Conservation (phyloP, 2,113 vertebrate species). For the Pseudopipra pipra region DNA sequence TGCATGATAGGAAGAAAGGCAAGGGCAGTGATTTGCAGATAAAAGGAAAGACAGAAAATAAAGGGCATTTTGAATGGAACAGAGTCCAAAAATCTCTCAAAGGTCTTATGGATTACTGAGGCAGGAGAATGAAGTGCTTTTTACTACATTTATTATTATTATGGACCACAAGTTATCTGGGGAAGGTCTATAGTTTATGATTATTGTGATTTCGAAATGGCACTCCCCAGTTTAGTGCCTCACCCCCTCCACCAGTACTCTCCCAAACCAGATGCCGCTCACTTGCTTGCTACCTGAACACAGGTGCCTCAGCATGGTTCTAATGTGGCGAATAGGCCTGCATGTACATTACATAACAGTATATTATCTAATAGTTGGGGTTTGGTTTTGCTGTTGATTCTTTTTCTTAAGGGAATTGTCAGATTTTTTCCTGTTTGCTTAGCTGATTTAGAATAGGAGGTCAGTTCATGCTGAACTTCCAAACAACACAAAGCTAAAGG, state of each 20-base stretch:
- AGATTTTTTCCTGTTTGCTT: not conserved
- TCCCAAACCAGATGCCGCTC: not conserved
- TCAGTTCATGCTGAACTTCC: not conserved
- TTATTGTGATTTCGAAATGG: not conserved
- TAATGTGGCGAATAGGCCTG: not conserved
- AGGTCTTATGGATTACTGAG: not conserved
- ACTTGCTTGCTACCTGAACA: not conserved
- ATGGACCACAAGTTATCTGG: not conserved
- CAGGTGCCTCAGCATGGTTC: not conserved
- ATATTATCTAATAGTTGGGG: not conserved
- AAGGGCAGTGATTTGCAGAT: not conserved
- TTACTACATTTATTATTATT: not conserved
- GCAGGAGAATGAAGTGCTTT: fast-evolving
- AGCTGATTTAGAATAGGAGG: constrained; percentile 14
- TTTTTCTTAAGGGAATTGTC: not conserved
- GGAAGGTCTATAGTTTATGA: not conserved
- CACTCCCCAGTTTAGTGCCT: not conserved
- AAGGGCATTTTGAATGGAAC: not conserved
- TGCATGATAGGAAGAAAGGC: not conserved
- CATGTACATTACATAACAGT: not conserved
- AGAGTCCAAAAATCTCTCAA: not conserved
- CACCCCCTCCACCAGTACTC: not conserved
- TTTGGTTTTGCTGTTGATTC: not conserved
- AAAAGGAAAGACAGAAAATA: not conserved
- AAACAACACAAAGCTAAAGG: not conserved